Evolutionary conservation across 2,113 vertebrate genomes (phyloP).

Genomic region (Apistogramma diplotaenia): DNA sequence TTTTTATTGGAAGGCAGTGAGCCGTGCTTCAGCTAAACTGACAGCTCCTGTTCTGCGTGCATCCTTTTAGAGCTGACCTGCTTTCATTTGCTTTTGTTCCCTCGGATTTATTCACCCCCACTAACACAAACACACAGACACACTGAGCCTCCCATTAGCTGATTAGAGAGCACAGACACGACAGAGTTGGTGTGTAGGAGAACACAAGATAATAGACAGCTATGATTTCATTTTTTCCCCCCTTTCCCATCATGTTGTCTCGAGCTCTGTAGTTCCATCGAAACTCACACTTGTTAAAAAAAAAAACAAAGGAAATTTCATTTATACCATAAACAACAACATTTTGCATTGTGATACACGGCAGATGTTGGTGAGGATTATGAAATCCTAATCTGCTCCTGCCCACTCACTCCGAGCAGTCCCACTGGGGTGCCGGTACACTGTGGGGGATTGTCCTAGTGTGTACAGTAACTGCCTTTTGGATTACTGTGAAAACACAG

Average conservation of each 20-base stretch:
- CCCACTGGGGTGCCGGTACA: conserved; percentile 2
- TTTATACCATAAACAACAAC: conserved; percentile 1
- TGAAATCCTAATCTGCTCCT: conserved; percentile 50
- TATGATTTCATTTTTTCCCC: not conserved
- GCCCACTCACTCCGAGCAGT: conserved; percentile 13
- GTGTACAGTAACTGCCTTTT: conserved; percentile 1
- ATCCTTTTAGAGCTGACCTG: conserved; percentile 58
- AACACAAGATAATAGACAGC: not conserved
- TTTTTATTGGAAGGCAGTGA: conserved; percentile 52
- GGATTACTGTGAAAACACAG: conserved; percentile 20
- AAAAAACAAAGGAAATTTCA: not conserved
- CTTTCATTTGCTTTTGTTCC: conserved; percentile 51
- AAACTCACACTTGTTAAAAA: conserved; percentile 14
- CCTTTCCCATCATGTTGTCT: not conserved
- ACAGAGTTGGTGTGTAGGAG: not conserved
- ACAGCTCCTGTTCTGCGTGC: conserved; percentile 56
- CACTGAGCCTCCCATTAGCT: conserved; percentile 41
- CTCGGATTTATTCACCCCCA: conserved; percentile 39
- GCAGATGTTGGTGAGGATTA: conserved; percentile 57
- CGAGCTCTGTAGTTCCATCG: not conserved
- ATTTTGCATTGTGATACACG: conserved; percentile 39
- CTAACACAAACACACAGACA: conserved; percentile 22
- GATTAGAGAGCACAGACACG: conserved; percentile 22
- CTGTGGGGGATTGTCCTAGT: conserved; percentile 11
- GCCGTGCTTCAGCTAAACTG: conserved; percentile 64